Evolutionary conservation across 2,113 vertebrate species (phyloP).

Genomic region (Rhea americana): DNA sequence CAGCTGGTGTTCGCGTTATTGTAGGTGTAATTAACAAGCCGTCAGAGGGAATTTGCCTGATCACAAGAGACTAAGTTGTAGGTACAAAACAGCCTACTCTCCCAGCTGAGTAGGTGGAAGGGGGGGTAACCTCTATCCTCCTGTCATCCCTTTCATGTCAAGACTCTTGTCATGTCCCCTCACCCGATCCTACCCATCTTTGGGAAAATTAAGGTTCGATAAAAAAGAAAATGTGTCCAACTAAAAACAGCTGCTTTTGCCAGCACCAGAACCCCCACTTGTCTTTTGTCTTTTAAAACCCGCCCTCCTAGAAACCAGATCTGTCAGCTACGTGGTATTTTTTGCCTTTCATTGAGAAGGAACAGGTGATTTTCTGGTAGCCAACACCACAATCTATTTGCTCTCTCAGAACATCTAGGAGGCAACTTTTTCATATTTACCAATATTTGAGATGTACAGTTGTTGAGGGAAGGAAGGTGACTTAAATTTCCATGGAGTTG

Average conservation of each 20-base stretch:
- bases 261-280: not conserved
- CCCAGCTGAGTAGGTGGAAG: not conserved
- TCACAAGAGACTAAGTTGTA: constrained; percentile 27
- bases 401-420: not conserved
- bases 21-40: constrained; percentile 43
- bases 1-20: not conserved
- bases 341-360: not conserved
- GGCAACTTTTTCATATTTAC: not conserved
- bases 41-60: constrained; percentile 49
- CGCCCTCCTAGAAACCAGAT: not conserved
- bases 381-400: not conserved
- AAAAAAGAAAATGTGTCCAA: not conserved
- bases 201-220: not conserved
- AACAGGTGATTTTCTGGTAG: not conserved
- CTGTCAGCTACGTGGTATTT: not conserved
- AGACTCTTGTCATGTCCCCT: not conserved
- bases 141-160: not conserved
- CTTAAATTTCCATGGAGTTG: not conserved
- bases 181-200: not conserved
- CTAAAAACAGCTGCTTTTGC: not conserved
- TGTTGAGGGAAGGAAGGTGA: not conserved
- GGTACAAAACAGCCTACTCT: not conserved
- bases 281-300: not conserved
- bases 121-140: accelerated
- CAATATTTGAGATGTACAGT: not conserved